Evolutionary conservation across 1,140 invertebrate species (phyloP).

Genomic region (Drosophila mauritiana): DNA sequence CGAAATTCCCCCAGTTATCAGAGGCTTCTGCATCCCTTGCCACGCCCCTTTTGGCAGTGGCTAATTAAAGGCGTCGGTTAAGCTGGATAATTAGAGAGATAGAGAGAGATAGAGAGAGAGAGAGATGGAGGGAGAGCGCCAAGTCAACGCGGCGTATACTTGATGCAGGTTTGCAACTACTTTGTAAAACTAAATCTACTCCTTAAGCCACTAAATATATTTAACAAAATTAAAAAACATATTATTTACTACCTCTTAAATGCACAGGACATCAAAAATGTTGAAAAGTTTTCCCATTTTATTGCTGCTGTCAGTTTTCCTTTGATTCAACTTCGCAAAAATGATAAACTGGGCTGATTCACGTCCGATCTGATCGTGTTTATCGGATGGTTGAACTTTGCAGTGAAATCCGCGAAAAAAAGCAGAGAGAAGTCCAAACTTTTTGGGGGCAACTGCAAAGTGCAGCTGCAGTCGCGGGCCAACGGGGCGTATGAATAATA

Average conservation of each 20-base stretch:
- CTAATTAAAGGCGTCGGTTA: constrained; percentile 39
- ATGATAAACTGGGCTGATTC: constrained; percentile 7
- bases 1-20: constrained; percentile 6
- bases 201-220: too few species aligned
- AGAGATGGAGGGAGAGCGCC: neutral
- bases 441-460: constrained; percentile 38
- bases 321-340: neutral
- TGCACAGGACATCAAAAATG: too few species aligned
- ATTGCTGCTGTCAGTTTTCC: neutral
- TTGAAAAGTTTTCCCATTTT: neutral
- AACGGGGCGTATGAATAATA: constrained; percentile 67
- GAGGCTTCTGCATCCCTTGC: neutral
- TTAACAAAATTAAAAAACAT: too few species aligned
- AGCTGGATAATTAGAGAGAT: constrained; percentile 32
- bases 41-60: constrained; percentile 16
- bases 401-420: constrained; percentile 4
- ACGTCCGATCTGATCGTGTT: constrained; percentile 3
- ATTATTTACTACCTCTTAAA: too few species aligned
- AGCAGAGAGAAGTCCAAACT: constrained; percentile 16
- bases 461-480: constrained; percentile 34
- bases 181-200: too few species aligned
- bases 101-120: neutral
- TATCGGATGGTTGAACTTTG: constrained; percentile 11
- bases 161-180: neutral
- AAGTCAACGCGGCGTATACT: constrained; percentile 18